Percentiles rank a stretch among this genome's conserved stretches.
These are phyloP conservation scores for human DNA, from an alignment of 2,113 vertebrate species.

Conservation along the genomic window DNA sequence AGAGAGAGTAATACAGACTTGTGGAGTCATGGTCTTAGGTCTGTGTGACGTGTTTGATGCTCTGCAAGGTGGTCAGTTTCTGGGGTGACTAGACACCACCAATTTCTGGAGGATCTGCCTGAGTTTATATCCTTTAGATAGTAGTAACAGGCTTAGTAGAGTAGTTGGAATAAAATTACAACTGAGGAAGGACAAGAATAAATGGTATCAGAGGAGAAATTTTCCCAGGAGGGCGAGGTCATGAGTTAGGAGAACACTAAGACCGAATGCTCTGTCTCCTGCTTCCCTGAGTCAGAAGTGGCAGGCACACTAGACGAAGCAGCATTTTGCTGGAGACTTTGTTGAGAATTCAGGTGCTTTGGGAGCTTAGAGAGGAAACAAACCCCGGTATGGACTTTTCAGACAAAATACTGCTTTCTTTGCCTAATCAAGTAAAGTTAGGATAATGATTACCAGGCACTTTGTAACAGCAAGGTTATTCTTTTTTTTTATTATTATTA, in stretches of 20 bases:
- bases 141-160: neutral
- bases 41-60: neutral
- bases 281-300: neutral
- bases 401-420: neutral
- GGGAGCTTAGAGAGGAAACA: slow-evolving; percentile 13
- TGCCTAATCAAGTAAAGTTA: neutral
- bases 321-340: neutral
- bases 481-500: neutral
- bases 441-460: neutral
- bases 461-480: neutral
- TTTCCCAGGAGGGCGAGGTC: neutral
- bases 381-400: neutral
- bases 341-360: neutral
- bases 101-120: neutral
- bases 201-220: neutral
- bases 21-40: neutral
- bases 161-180: neutral
- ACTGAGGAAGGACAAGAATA: neutral
- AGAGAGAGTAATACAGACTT: neutral
- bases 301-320: neutral
- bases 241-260: neutral
- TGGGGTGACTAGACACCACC: neutral
- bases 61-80: neutral
- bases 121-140: neutral
- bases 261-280: neutral